Conservation (phyloP, 2,888 invertebrate genomes). For the Drosophila antonietae region DNA sequence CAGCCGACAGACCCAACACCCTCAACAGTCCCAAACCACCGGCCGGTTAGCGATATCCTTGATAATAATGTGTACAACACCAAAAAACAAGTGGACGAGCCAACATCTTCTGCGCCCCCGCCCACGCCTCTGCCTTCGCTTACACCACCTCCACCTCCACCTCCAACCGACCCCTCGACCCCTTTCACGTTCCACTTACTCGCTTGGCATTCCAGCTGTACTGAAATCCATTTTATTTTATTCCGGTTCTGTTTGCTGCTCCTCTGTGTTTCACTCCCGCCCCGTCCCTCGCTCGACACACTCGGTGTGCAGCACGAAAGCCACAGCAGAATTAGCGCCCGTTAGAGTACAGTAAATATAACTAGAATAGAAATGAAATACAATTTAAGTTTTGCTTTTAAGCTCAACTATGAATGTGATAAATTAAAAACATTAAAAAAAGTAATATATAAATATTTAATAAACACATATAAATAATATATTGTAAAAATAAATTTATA, state of each 20-base stretch:
- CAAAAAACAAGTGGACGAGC: slow-evolving; percentile 56
- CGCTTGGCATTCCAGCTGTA: slow-evolving; percentile 18
- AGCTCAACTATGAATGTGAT: not conserved
- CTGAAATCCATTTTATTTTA: slow-evolving; percentile 57
- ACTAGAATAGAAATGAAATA: not conserved
- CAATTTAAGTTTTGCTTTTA: not conserved
- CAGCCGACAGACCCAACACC: slow-evolving; percentile 47
- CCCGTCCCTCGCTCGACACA: not conserved
- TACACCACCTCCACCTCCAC: not conserved
- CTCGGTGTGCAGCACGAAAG: slow-evolving; percentile 24
- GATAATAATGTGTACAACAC: slow-evolving; percentile 63
- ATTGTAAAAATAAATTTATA: not conserved
- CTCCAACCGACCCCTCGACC: not conserved
- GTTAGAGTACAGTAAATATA: slow-evolving; percentile 18
- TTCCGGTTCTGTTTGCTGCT: slow-evolving; percentile 42
- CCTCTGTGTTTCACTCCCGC: slow-evolving; percentile 3
- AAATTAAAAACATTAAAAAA: not conserved
- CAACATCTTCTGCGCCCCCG: slow-evolving; percentile 13
- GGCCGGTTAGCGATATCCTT: slow-evolving; percentile 60
- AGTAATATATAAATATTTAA: not conserved
- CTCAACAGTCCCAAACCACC: slow-evolving; percentile 4
- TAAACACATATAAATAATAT: not conserved
- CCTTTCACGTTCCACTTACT: slow-evolving; percentile 2
- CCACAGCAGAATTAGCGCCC: slow-evolving; percentile 45
- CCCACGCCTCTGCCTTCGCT: not conserved